These are phyloP conservation scores for Ericerus pela DNA, from an alignment of 1,140 invertebrate genomes.

Conservation along the genomic window DNA sequence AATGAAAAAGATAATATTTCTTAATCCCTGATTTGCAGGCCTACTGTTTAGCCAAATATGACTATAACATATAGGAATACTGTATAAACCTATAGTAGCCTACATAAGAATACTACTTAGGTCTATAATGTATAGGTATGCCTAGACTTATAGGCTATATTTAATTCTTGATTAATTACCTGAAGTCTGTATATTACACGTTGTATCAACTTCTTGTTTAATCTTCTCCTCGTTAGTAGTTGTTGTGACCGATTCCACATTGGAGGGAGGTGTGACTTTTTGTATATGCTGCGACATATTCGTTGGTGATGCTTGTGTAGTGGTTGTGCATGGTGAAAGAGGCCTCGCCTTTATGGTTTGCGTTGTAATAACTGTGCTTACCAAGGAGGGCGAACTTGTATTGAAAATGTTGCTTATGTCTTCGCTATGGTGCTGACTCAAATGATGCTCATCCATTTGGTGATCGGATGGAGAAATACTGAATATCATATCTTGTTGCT, in stretches of 20 bases:
- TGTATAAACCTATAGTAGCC: no score
- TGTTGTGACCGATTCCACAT: background rate
- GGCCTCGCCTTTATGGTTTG: background rate
- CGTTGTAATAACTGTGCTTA: background rate
- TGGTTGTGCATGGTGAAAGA: background rate
- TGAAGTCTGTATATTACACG: constrained; percentile 1
- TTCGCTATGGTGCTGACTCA: background rate
- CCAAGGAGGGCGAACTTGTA: background rate
- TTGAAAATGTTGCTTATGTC: constrained; percentile 4
- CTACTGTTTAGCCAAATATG: no score
- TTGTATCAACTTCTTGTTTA: constrained; percentile 7
- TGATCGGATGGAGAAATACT: constrained; percentile 1
- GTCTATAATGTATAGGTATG: no score
- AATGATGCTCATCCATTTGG: background rate
- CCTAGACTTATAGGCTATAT: no score
- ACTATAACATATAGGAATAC: no score
- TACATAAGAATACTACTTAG: no score
- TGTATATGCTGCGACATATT: constrained; percentile 1
- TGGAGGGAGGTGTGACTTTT: background rate
- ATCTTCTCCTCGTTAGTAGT: background rate
- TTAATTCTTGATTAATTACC: no score
- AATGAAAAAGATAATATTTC: no score
- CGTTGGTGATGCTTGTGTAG: background rate
- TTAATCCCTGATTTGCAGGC: no score
- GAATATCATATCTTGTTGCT: constrained; percentile 1